phyloP scores from a whole-genome alignment of 2,113 vertebrate species.

The Petrocephalus microphthalmus region DNA sequence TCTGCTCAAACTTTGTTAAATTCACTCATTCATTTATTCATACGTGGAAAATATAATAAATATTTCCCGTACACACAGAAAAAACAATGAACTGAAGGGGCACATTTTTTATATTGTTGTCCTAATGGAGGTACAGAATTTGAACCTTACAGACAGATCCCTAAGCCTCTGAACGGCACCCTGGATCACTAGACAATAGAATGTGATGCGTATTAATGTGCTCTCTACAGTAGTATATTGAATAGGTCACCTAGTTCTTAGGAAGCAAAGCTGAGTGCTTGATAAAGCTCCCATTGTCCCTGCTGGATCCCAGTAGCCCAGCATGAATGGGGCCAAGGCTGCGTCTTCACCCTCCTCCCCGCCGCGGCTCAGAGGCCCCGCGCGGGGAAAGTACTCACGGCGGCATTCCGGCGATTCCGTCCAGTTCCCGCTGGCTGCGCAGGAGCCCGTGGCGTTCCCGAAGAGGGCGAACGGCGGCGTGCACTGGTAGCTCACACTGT shows the following conservation, averaged over 20 bases:
- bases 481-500: conserved; percentile 63
- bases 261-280: neutral
- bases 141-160: no score
- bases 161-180: no score
- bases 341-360: neutral
- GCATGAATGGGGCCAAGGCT: neutral
- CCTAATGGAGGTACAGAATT: no score
- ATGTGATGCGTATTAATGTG: neutral
- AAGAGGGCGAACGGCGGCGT: conserved; percentile 59
- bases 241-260: neutral
- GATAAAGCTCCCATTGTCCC: neutral
- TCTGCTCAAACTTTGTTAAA: no score
- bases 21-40: no score
- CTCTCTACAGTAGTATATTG: neutral
- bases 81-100: no score
- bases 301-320: neutral
- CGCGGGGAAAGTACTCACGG: conserved; percentile 64
- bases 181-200: neutral
- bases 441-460: conserved; percentile 65
- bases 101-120: no score
- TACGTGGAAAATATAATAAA: no score
- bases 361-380: no score
- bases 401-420: conserved; percentile 69
- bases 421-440: conserved; percentile 70
- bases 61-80: no score